These are phyloP conservation scores for Balanococcus diminutus DNA, from an alignment of 2,888 invertebrate species.

Conservation along the genomic window DNA sequence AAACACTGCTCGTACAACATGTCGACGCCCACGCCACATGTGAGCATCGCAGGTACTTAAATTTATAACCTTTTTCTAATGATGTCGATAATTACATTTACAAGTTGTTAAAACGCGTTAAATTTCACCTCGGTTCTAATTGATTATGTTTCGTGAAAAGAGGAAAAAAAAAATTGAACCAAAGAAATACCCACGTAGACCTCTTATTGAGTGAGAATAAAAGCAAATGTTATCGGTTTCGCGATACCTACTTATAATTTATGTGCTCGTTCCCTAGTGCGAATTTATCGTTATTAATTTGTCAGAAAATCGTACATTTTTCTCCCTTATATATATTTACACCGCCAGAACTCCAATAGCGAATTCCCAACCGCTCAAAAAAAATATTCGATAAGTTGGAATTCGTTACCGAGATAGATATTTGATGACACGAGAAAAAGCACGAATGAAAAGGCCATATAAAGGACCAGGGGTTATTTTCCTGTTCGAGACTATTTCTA, in stretches of 20 bases:
- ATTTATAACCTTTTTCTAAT: slow-evolving; percentile 6
- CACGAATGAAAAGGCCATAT: not conserved
- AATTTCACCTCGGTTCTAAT: not conserved
- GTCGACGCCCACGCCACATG: too few species aligned
- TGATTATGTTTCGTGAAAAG: not conserved
- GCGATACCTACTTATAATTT: not conserved
- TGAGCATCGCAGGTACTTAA: not conserved
- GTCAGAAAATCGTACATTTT: not conserved
- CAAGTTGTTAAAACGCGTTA: not conserved
- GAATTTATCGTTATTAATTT: not conserved
- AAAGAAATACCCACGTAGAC: too few species aligned
- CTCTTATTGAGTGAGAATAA: slow-evolving; percentile 15
- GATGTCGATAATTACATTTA: not conserved
- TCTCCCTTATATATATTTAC: too few species aligned
- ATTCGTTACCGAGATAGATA: not conserved
- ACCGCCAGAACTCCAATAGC: not conserved
- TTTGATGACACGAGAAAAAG: not conserved
- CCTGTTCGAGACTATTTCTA: not conserved
- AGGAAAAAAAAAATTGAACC: not conserved
- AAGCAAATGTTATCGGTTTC: slow-evolving; percentile 7
- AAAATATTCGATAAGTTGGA: not conserved
- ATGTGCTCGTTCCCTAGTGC: not conserved
- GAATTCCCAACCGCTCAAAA: not conserved
- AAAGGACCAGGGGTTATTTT: not conserved
- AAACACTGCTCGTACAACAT: too few species aligned